A percentile compares a stretch with the other conserved stretches of the same genome.
Evolutionary conservation across 2,888 invertebrate genomes (phyloP).

Genomic region (Fragum sueziense): DNA sequence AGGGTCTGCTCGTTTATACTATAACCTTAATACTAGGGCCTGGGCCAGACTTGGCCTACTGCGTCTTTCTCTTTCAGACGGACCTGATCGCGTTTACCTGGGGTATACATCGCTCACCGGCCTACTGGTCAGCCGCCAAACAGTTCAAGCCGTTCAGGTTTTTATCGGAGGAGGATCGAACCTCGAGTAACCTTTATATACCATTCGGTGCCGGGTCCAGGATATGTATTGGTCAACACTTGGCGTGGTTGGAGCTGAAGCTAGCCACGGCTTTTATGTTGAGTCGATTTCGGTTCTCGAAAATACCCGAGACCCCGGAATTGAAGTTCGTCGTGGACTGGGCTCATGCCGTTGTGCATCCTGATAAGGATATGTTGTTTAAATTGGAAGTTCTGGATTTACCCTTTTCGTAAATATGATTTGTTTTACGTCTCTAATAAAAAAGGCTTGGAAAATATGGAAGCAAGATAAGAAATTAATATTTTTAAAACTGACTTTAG

Average conservation of each 20-base stretch:
- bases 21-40: too few species aligned
- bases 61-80: conserved; percentile 55
- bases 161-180: conserved; percentile 29
- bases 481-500: too few species aligned
- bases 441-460: too few species aligned
- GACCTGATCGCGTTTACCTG: conserved; percentile 68
- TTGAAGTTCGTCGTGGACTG: conserved; percentile 68
- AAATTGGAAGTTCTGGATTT: conserved; percentile 28
- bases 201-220: conserved; percentile 70
- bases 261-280: conserved; percentile 63
- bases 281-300: conserved; percentile 56
- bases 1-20: too few species aligned
- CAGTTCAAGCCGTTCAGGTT: conserved; percentile 65
- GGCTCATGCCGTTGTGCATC: conserved; percentile 70
- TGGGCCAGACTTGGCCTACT: too few species aligned
- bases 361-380: conserved; percentile 65
- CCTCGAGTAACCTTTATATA: conserved; percentile 59
- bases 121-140: conserved; percentile 58
- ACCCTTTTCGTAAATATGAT: too few species aligned
- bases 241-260: conserved; percentile 66
- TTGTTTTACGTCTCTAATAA: too few species aligned
- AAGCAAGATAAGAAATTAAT: too few species aligned
- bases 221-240: conserved; percentile 70
- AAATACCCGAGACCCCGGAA: conserved; percentile 54
- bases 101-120: conserved; percentile 67